phyloP scores from a whole-genome alignment of 2,888 invertebrate genomes.

The Tupiocoris notatus region DNA sequence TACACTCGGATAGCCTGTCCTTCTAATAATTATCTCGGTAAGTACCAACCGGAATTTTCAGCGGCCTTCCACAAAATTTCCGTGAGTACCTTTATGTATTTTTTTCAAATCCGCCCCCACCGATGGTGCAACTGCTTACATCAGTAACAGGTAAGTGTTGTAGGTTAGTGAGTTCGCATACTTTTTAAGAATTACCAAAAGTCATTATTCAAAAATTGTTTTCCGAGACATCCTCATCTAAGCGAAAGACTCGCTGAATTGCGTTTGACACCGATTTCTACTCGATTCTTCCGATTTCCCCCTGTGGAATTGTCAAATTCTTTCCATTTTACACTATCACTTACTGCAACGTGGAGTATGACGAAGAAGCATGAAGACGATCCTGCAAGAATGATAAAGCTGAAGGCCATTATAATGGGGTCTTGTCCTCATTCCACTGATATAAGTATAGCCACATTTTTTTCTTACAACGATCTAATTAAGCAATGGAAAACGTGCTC shows the following conservation, averaged over 20 bases:
- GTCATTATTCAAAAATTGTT: too few relatives aligned
- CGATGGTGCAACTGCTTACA: neutral
- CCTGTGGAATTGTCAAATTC: too few relatives aligned
- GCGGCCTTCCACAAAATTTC: neutral
- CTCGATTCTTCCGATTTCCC: too few relatives aligned
- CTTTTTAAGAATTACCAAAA: neutral
- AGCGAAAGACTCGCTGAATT: too few relatives aligned
- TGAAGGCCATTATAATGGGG: conserved; percentile 27
- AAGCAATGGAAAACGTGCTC: neutral
- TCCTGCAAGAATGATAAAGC: neutral
- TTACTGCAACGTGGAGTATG: too few relatives aligned
- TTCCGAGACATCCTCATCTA: too few relatives aligned
- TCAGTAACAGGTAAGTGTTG: neutral
- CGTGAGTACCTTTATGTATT: neutral
- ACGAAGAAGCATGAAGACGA: neutral
- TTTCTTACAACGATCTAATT: neutral
- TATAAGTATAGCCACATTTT: conserved; percentile 33
- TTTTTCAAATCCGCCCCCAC: neutral
- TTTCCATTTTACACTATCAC: too few relatives aligned
- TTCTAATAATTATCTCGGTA: too few relatives aligned
- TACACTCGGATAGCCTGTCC: too few relatives aligned
- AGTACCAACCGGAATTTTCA: neutral
- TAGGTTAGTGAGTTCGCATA: neutral
- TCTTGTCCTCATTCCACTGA: conserved; percentile 36
- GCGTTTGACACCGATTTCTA: too few relatives aligned